These are phyloP conservation scores for Boloria euphrosyne DNA, from an alignment of 2,888 invertebrate species.

Conservation along the genomic window DNA sequence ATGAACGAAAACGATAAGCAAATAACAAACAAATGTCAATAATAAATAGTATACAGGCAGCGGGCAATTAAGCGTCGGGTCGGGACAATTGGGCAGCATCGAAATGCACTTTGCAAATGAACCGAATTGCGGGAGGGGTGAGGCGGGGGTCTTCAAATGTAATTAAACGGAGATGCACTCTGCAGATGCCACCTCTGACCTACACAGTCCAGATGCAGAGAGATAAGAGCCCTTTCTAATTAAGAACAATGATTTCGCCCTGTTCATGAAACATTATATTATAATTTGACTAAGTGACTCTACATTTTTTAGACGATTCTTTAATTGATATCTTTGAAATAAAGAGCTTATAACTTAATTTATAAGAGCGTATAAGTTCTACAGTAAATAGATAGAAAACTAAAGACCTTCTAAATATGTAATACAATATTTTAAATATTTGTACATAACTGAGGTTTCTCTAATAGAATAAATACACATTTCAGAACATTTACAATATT, in stretches of 20 bases:
- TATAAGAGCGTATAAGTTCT: not conserved
- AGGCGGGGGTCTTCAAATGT: constrained; percentile 58
- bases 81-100: constrained; percentile 74
- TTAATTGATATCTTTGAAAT: no score
- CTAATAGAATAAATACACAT: not conserved
- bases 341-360: not conserved
- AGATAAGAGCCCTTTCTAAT: constrained; percentile 35
- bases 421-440: no score
- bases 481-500: not conserved
- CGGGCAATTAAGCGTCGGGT: constrained; percentile 74
- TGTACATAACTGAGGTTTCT: no score
- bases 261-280: constrained; percentile 23
- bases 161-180: constrained; percentile 70
- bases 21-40: constrained; percentile 70
- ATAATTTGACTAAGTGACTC: not conserved
- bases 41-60: constrained; percentile 67
- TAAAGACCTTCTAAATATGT: no score
- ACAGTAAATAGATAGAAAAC: not conserved
- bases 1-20: constrained; percentile 56
- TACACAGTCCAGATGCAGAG: constrained; percentile 36
- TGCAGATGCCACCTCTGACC: constrained; percentile 54
- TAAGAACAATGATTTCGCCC: constrained; percentile 31
- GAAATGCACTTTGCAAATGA: constrained; percentile 82
- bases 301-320: not conserved
- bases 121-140: constrained; percentile 57